Evolutionary conservation across 2,113 vertebrate genomes (phyloP), one percentile per base, ranked within the genome.

Genomic region (Anser brachyrhynchus): DNA sequence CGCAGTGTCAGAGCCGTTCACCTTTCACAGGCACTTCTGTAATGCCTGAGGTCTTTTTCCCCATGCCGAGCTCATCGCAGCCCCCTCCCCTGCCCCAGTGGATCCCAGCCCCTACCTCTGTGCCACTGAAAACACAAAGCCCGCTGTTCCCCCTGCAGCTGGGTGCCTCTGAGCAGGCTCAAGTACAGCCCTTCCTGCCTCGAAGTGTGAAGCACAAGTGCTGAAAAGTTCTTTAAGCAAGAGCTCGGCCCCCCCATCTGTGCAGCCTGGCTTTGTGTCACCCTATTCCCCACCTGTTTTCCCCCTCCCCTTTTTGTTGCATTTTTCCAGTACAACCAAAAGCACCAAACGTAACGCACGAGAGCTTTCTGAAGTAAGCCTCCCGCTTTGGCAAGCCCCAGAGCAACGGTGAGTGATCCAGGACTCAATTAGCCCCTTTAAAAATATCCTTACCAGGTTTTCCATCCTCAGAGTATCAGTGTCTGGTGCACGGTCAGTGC

Each of bases 1-100:
- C 0, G 0, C 22, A 5, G 33, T 2, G 6, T 26, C 20, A 7
- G 31, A 43, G 2, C n/a, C 0, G 22, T 0, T n/a, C 13, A 4
- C 8, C 52, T 3, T 31, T 18, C 16, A 7, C 1, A 19, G 29
- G 3, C 1, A 1, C 10, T 23, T 1, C 10, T 2, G 4, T 0
- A 13, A 29, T 2, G 31, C 11, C 9, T 2, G 19, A 5, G 3
- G 35, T 44, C 35, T 51, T 3, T 1, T 2, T 4, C 49, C 17
- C 66, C 10, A 7, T 9, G 23, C 0, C 11, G 85, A 77, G 79
- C 70, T 16, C 57, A 39, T 8, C 2, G 5, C 5, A 22, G 0
- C 7, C 37, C 67, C 3, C 0, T 0, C 23, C 28, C 17, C 44
- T 17, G 44, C 44, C 44, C 44, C 44, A 46, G 44, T 19, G 44